Base-by-base conservation (phyloP, 2,888 invertebrate genomes). In the Rhamnusium bicolor region DNA sequence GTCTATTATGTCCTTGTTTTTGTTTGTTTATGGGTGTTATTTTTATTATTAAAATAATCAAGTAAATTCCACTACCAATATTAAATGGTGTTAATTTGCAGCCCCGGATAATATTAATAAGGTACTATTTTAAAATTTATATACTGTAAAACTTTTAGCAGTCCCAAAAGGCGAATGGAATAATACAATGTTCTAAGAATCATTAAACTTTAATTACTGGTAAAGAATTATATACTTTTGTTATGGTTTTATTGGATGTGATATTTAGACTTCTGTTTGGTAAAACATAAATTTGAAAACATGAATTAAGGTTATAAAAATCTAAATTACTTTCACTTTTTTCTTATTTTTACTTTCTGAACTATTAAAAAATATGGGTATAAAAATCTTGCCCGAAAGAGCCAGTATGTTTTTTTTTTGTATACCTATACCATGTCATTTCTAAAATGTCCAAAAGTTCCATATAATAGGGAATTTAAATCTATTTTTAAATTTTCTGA, bases 21-120 rank as follows among this genome's bases (percentile, higher is more conserved):
- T 54, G 24, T 54, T 54, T 54, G 54, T 54, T 54, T 54, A 54
- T 54, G 24, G 54, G 54, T 54, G 27, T 54, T 54, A 27, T 54
- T 54, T 27, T 21, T n/a, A n/a, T 54, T 54, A 24, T 54, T 51
- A 8, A 16, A 19, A 10, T 19, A 21, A 54, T 19, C 40, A 40
- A n/a, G n/a, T 12, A n/a, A 40, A 40, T 27, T 54, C 54, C 24
- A 54, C 54, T 14, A n/a, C 54, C 12, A 12, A n/a, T 54, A 2
- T 6, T 54, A 54, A 54, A 54, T 54, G 54, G 54, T 54, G 19
- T 54, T 54, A 24, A 54, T 21, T 24, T 54, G 24, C 5, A 27
- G 27, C n/a, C 27, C 54, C 10, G 24, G n/a, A 54, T 54, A 54
- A 54, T 21, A 53, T 53, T 32, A 40, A 40, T 27, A n/a, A 54